phyloP scores from a whole-genome alignment of 2,797 vertebrate species.

The Mastacembelus armatus region DNA sequence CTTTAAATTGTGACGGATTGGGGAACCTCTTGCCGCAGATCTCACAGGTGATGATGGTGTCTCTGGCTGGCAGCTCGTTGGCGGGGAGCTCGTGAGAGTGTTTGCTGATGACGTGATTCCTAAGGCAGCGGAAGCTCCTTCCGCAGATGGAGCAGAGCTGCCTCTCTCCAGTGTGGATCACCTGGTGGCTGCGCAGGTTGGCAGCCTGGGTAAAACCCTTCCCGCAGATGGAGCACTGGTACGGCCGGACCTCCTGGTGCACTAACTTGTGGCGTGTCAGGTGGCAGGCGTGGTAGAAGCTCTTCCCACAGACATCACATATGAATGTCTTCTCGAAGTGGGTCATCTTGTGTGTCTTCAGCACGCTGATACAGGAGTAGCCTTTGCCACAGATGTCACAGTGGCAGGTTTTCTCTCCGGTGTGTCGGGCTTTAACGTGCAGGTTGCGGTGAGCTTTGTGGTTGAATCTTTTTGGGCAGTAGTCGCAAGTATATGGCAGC shows the following conservation, averaged over 20 bases:
- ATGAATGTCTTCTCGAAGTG: conserved; percentile 67
- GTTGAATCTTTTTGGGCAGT: conserved; percentile 62
- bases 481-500: conserved; percentile 51
- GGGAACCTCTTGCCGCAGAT: conserved; percentile 65
- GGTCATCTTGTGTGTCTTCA: conserved; percentile 58
- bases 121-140: conserved; percentile 58
- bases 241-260: conserved; percentile 47
- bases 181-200: conserved; percentile 66
- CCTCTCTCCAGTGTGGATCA: conserved; percentile 42
- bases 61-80: not conserved
- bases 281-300: conserved; percentile 63
- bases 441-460: conserved; percentile 64
- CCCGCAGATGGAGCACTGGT: conserved; percentile 46
- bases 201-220: conserved; percentile 59
- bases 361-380: conserved; percentile 48
- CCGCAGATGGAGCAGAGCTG: conserved; percentile 69
- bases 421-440: conserved; percentile 63
- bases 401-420: conserved; percentile 58
- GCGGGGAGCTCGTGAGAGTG: conserved; percentile 41
- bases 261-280: conserved; percentile 64
- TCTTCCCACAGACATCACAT: conserved; percentile 67
- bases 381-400: conserved; percentile 70
- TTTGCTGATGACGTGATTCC: conserved; percentile 66
- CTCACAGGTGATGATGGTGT: conserved; percentile 30
- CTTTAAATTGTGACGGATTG: conserved; percentile 39